phyloP scores from a whole-genome alignment of 1,140 invertebrate species.

The Kradibia gibbosae region DNA sequence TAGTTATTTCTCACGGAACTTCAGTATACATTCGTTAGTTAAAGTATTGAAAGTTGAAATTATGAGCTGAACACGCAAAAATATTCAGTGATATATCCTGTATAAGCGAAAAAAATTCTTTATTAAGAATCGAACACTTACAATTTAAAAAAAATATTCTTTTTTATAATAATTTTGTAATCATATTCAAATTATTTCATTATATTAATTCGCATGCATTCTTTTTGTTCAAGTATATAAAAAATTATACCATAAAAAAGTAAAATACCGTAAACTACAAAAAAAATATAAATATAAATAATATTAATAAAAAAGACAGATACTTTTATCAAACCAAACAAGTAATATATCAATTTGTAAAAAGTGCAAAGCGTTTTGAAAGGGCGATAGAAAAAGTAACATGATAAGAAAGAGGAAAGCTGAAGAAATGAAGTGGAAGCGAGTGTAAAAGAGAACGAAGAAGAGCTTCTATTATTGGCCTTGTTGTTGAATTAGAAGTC shows the following conservation, averaged over 20 bases:
- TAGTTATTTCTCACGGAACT: slow-evolving; percentile 7
- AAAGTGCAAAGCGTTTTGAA: slow-evolving; percentile 23
- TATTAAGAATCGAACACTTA: too few relatives aligned
- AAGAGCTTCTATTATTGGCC: slow-evolving; percentile 33
- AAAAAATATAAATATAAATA: too few relatives aligned
- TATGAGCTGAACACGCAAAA: slow-evolving; percentile 20
- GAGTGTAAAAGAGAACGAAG: slow-evolving; percentile 11
- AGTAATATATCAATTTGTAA: too few relatives aligned
- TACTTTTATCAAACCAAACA: too few relatives aligned
- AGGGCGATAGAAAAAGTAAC: slow-evolving; percentile 32
- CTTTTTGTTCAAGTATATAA: too few relatives aligned
- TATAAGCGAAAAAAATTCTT: slow-evolving; percentile 7
- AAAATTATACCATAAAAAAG: too few relatives aligned
- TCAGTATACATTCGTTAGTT: background rate
- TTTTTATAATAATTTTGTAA: too few relatives aligned
- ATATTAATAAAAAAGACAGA: too few relatives aligned
- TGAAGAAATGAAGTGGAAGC: slow-evolving; percentile 45
- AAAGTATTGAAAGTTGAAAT: slow-evolving; percentile 19
- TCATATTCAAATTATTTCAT: too few relatives aligned
- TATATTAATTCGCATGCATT: too few relatives aligned
- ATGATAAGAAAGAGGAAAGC: slow-evolving; percentile 45
- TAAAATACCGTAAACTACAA: too few relatives aligned
- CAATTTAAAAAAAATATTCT: too few relatives aligned
- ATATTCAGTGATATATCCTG: background rate
- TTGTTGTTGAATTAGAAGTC: slow-evolving; percentile 32